A percentile compares a stretch with the other conserved stretches of the same genome.
Evolutionary conservation across 2,888 invertebrate species (phyloP).

Genomic region (Nowickia ferox): DNA sequence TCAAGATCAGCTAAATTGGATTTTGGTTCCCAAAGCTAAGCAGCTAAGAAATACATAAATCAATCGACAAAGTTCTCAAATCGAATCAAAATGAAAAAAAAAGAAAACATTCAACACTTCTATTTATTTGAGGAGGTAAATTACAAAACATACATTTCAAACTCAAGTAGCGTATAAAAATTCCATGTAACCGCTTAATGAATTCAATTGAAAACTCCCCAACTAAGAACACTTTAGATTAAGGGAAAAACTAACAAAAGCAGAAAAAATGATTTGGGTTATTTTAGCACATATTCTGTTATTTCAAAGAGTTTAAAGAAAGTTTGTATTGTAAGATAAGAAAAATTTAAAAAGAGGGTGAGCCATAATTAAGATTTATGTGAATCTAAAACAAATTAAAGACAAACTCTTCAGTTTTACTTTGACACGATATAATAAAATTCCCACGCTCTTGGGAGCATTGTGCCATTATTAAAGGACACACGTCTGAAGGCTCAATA

Average conservation of each 20-base stretch:
- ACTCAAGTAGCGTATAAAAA: not conserved
- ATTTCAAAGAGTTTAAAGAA: not conserved
- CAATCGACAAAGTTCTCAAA: not conserved
- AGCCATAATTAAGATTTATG: not conserved
- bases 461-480: not conserved
- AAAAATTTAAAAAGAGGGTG: conserved; percentile 11
- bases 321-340: conserved; percentile 14
- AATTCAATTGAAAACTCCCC: not conserved
- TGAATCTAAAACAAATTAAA: not conserved
- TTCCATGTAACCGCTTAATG: not conserved
- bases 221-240: not conserved
- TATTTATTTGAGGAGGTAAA: too few relatives aligned
- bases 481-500: conserved; percentile 39
- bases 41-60: not conserved
- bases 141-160: not conserved
- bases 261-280: not conserved
- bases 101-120: too few relatives aligned
- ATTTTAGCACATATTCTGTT: not conserved
- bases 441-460: conserved; percentile 28
- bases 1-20: too few relatives aligned
- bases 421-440: not conserved
- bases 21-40: not conserved
- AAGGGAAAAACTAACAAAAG: not conserved
- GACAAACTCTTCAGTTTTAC: not conserved
- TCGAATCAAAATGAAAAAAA: too few relatives aligned